Base-by-base conservation (phyloP, 2,797 vertebrate species). In the Potorous gilbertii region DNA sequence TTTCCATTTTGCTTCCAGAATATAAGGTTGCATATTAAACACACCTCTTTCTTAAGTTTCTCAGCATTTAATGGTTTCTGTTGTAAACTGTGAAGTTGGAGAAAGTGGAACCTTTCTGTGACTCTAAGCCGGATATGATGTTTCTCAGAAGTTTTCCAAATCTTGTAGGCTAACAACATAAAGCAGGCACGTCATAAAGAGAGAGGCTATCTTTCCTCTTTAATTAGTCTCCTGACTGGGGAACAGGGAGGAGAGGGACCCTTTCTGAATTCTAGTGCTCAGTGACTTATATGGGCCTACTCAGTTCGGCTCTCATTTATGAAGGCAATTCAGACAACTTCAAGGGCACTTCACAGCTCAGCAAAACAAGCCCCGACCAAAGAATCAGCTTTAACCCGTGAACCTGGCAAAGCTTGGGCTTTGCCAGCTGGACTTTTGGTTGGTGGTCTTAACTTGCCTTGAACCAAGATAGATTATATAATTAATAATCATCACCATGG, bases 251-350 rank as follows among this genome's bases (percentile, higher is more conserved):
- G n/a, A 14, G 40, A 46, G 94, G 24, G 54, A 54, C 55, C 21
- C 29, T 56, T 40, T 50, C 91, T 9, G 59, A 92, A 59, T 55
- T 57, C 46, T 31, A 93, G 91, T 87, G 74, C 74, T 96, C 97
- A 97, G 95, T 96, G 52, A 96, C 56, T 87, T 94, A 93, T 90
- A 27, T 87, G 40, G 40, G 40, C 74, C 74, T 87, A 87, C 40
- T 50, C 3, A 0, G 9, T 24, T 40, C 40, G 50, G 46, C 74
- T 87, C 40, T 92, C 94, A 96, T 91, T 94, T 96, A 96, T 92
- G 98, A 98, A 98, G 98, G 98, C 98, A 98, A 98, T 98, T 97
- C 96, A 97, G 93, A 87, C 97, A 95, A 95, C 90, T 97, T 97
- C 29, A 95, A 57, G 95, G 91, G 50, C 52, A 93, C 16, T 92